Evolutionary conservation across 1,140 invertebrate genomes (phyloP).

Genomic region (Drosophila chauvacae): DNA sequence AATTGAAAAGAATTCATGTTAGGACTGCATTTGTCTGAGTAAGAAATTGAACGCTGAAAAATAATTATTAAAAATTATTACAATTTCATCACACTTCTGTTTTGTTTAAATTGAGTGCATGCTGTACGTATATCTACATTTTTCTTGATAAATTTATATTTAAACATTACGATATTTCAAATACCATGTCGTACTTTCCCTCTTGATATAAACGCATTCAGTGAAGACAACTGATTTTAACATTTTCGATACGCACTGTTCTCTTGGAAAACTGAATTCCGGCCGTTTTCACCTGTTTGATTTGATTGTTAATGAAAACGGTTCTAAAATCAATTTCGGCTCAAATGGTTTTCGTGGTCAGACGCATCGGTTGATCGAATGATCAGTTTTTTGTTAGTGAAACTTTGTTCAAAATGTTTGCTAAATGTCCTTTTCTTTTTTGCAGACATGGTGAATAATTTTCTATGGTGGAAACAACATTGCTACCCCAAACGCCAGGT

Average conservation of each 20-base stretch:
- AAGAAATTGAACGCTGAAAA: neutral
- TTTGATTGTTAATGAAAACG: neutral
- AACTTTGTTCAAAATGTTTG: neutral
- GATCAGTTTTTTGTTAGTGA: neutral
- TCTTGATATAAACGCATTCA: neutral
- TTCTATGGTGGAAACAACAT: slow-evolving; percentile 76
- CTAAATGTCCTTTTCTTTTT: slow-evolving; percentile 17
- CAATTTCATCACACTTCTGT: no score
- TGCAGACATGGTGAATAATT: slow-evolving; percentile 83
- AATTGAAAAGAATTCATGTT: neutral
- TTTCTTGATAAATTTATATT: no score
- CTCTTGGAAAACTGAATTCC: neutral
- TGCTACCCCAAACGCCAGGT: slow-evolving; percentile 84
- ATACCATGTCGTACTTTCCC: neutral
- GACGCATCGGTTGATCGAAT: neutral
- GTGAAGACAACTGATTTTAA: neutral
- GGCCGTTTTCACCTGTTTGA: slow-evolving; percentile 10
- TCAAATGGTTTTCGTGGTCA: neutral
- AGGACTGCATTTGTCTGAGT: neutral
- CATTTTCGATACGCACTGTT: slow-evolving; percentile 4
- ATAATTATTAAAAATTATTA: no score
- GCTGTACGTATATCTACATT: no score
- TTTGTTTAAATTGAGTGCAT: no score
- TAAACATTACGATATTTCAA: no score
- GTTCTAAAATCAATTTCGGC: neutral